Evolutionary conservation across 2,888 invertebrate species (phyloP).

Genomic region (Caenorhabditis sp.): DNA sequence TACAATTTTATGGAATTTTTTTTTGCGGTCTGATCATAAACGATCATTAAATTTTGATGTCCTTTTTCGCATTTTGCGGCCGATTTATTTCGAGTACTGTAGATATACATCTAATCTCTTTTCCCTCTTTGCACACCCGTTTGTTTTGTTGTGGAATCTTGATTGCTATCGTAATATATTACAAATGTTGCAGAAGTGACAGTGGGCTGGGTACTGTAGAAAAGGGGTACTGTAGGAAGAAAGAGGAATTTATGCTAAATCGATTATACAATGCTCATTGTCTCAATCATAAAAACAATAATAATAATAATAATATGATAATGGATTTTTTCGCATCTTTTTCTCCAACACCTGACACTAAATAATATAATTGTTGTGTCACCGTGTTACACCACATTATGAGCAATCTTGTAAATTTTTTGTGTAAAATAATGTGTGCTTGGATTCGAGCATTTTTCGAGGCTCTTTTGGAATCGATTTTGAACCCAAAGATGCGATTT

Average conservation of each 20-base stretch:
- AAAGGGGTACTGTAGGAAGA: no score
- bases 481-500: no score
- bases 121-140: not conserved
- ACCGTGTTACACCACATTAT: not conserved
- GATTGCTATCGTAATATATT: not conserved
- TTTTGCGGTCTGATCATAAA: not conserved
- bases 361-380: not conserved
- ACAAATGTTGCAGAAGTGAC: no score
- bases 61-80: not conserved
- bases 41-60: constrained; percentile 1
- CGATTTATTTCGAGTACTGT: not conserved
- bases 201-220: not conserved
- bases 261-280: no score
- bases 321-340: not conserved
- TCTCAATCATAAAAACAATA: not conserved
- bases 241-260: no score
- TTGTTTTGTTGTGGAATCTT: not conserved
- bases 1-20: not conserved
- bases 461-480: no score
- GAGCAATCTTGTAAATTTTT: not conserved
- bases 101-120: not conserved
- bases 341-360: not conserved
- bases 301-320: not conserved
- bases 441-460: no score
- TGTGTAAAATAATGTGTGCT: not conserved